A percentile compares a stretch with the other conserved stretches of the same genome.
These are phyloP conservation scores for Plebejus argus DNA, from an alignment of 2,888 invertebrate genomes.

Conservation along the genomic window DNA sequence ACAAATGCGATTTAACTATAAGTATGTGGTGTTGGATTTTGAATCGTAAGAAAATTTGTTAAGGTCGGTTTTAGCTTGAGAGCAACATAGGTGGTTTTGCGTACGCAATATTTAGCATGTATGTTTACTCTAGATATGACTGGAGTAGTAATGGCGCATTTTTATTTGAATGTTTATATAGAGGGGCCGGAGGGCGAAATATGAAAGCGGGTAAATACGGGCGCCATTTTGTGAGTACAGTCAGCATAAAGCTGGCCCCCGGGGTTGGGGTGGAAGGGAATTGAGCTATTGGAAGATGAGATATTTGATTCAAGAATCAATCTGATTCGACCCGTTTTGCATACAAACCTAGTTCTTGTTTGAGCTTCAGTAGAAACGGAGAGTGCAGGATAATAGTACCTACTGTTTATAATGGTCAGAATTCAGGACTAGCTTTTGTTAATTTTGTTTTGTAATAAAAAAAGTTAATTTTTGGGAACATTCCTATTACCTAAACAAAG, in stretches of 20 bases:
- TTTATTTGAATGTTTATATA: constrained; percentile 79
- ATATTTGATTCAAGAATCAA: background rate
- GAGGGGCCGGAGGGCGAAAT: constrained; percentile 58
- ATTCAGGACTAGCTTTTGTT: too few species aligned
- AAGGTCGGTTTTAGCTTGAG: constrained; percentile 46
- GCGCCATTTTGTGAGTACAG: constrained; percentile 74
- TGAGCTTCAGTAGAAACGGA: too few species aligned
- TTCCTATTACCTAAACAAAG: too few species aligned
- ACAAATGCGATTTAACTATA: constrained; percentile 55
- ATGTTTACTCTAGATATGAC: constrained; percentile 81
- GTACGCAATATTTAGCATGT: constrained; percentile 74
- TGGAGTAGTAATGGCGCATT: constrained; percentile 80
- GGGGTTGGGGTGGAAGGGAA: constrained; percentile 22
- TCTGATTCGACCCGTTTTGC: background rate
- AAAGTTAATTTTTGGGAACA: too few species aligned
- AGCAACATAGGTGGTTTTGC: constrained; percentile 50
- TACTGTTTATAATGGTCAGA: too few species aligned
- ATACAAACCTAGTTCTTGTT: constrained; percentile 3
- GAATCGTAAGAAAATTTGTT: constrained; percentile 31
- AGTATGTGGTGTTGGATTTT: constrained; percentile 13
- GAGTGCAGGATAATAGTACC: too few species aligned
- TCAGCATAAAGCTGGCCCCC: constrained; percentile 55
- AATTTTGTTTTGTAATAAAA: too few species aligned
- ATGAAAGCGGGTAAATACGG: constrained; percentile 57
- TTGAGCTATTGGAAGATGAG: constrained; percentile 7